Evolutionary conservation across 2,888 invertebrate genomes (phyloP), one percentile per base, ranked within the genome.

Genomic region (Oscheius sp.): DNA sequence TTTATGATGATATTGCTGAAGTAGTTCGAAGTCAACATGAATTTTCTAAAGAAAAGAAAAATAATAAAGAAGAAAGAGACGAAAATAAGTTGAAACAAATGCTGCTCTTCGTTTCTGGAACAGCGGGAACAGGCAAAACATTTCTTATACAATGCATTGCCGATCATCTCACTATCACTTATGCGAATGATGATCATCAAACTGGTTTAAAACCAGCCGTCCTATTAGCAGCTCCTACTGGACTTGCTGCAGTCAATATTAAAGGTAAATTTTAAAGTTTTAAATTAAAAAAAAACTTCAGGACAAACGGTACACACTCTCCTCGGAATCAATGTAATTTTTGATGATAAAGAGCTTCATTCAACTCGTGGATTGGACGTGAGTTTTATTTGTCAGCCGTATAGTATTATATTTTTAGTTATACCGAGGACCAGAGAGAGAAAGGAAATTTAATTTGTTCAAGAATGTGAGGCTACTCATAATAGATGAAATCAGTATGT

Each of bases 401-500:
- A 41, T 6, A 41, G 14, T 3, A 3, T 41, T 17, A 17, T 41
- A 14, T 3, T 41, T 41, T 12, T 12, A 41, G 41, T 3, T 3
- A 12, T 4, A 17, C 20, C 50, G 33, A 26, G 57, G 24, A 2
- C 1, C 28, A 28, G 63, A 32, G 36, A 2, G 12, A 4, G 26
- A 30, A 17, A 30, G 50, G 30, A 30, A 36, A 28, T 17, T 28
- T 9, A 30, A 9, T 14, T 8, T 67, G 12, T 57, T 65, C 26
- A 2, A 14, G 2, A 62, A 64, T 36, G 68, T 68, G 0, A 28
- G 44, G 1, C 33, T 74, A 1, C n/a, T 74, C 12, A 74, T 74
- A 4, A 50, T 72, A 4, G 74, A 74, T 45, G 74, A 74, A 41
- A 22, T 74, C 0, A 59, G 61, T 1, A 74, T 74, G 72, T 12